Conservation (phyloP, 2,888 invertebrate species). For the Zaprionus bogoriensis region DNA sequence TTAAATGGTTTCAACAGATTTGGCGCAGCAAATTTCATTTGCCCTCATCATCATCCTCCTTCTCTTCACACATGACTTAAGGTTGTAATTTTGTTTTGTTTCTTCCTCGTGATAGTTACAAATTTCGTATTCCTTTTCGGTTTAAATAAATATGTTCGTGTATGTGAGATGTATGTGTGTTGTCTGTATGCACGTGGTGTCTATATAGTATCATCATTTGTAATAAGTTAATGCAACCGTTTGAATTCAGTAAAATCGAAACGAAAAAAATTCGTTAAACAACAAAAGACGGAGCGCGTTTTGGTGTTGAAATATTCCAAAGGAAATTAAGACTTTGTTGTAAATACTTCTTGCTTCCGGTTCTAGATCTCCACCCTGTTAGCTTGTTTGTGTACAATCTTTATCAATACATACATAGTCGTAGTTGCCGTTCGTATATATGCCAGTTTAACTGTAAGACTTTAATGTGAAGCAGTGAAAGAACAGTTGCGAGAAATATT, state of each 20-base stretch:
- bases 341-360: conserved; percentile 43
- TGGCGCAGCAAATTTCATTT: conserved; percentile 78
- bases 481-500: conserved; percentile 64
- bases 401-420: conserved; percentile 52
- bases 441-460: conserved; percentile 64
- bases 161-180: conserved; percentile 50
- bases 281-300: conserved; percentile 41
- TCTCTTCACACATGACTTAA: conserved; percentile 64
- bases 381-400: conserved; percentile 46
- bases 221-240: conserved; percentile 75
- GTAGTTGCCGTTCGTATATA: conserved; percentile 29
- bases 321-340: conserved; percentile 45
- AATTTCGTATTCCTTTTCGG: conserved; percentile 25
- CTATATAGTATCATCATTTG: conserved; percentile 31
- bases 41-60: conserved; percentile 52
- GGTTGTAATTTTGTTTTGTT: conserved; percentile 33
- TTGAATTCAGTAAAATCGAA: conserved; percentile 50
- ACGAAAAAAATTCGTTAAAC: conserved; percentile 51
- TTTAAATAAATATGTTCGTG: conserved; percentile 65
- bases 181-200: conserved; percentile 41
- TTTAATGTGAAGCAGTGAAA: conserved; percentile 61
- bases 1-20: conserved; percentile 76
- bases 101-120: conserved; percentile 31
- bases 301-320: conserved; percentile 49
- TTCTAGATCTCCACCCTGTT: conserved; percentile 19